Conservation (phyloP, 1,140 invertebrate species). For the Uloborus diversus region DNA sequence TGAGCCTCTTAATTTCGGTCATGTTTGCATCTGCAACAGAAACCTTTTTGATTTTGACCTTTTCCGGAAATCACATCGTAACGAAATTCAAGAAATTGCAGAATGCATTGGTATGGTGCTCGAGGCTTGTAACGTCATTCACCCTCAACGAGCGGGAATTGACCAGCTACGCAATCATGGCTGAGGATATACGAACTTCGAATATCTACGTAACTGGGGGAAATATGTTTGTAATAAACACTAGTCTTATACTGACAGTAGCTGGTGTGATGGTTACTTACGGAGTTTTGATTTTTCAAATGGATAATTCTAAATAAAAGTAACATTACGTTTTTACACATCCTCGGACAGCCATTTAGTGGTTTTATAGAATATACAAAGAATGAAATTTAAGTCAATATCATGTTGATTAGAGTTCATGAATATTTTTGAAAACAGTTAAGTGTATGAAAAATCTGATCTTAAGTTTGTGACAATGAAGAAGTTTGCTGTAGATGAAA, state of each 20-base stretch:
- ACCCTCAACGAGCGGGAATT: not conserved
- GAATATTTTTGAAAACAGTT: not conserved
- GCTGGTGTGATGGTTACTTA: conserved; percentile 11
- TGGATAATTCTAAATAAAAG: not conserved
- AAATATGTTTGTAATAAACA: conserved; percentile 26
- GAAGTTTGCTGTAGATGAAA: not conserved
- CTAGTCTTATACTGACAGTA: not conserved
- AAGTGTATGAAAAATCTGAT: not conserved
- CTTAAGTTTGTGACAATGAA: not conserved
- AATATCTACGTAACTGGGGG: conserved; percentile 7
- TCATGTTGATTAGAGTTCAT: not conserved
- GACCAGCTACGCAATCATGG: not conserved
- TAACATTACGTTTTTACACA: not conserved
- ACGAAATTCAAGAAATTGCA: not conserved
- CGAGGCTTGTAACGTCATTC: not conserved
- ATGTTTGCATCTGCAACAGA: not conserved
- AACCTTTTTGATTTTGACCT: not conserved
- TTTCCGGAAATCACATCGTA: not conserved
- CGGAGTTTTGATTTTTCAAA: conserved; percentile 24
- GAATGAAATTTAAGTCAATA: not conserved
- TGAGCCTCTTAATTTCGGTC: not conserved
- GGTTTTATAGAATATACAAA: not conserved
- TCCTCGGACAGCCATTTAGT: not conserved
- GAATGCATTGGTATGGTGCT: not conserved
- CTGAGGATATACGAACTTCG: not conserved